Base-by-base conservation (phyloP, 2,888 invertebrate genomes). In the Ochropleura leucogaster region DNA sequence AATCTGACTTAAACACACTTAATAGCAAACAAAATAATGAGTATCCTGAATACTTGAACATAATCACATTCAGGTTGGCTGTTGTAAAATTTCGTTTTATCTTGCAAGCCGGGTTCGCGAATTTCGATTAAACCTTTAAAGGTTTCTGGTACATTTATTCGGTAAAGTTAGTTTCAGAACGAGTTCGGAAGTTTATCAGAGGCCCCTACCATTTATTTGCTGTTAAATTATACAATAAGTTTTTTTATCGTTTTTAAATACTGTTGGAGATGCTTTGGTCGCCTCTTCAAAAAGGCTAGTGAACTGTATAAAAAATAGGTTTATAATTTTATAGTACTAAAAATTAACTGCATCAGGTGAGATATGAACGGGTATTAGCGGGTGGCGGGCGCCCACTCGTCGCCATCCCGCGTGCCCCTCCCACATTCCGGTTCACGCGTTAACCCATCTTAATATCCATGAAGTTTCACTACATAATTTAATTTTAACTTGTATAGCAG, bases 101-200 rank as follows among this genome's bases (percentile, higher is more conserved):
- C 92, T 91, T 85, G 77, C 72, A 82, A 87, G 87, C 84, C 82
- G 85, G 87, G 86, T 86, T 87, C 86, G 88, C 88, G 89, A 89
- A 91, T 92, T 92, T 92, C 93, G 93, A 94, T 94, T 93, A 93
- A 93, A 90, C 88, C 91, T 93, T 90, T 91, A 91, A 94, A 94
- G 91, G 92, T 94, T 94, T 94, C 94, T 92, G 93, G 89, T 94
- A 94, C 94, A 94, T 94, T 95, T 94, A 94, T 93, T 94, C 91
- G 86, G 81, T 83, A 83, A 93, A 93, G 91, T 93, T 92, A 91
- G 92, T 91, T 93, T 89, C 53, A 83, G 87, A 92, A 89, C 89
- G 92, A 94, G 92, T 94, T 94, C 77, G 80, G 83, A 90, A 92
- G 90, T 92, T 92, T 90, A 89, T 88, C 87, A 80, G 78, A 72